phyloP scores from a whole-genome alignment of 1,140 invertebrate species.

The Eurosta solidaginis region DNA sequence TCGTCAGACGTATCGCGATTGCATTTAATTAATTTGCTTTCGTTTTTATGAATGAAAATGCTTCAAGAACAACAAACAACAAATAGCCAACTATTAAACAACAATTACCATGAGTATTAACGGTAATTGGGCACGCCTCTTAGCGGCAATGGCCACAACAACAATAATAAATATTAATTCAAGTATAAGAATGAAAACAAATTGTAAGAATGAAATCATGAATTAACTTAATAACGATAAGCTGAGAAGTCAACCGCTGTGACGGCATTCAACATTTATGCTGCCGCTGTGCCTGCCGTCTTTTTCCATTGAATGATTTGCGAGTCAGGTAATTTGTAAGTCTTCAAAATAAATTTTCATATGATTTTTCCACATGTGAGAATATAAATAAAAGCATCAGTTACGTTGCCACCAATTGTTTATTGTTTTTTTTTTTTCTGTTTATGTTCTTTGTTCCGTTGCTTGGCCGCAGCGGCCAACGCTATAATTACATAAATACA shows the following conservation, averaged over 20 bases:
- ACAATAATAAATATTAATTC: background rate
- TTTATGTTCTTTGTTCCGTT: background rate
- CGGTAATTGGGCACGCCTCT: constrained; percentile 9
- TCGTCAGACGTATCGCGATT: background rate
- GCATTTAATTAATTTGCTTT: background rate
- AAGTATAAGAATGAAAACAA: too few relatives aligned
- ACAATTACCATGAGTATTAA: background rate
- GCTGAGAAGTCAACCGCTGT: background rate
- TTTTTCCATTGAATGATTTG: too few relatives aligned
- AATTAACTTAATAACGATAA: background rate
- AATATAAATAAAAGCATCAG: too few relatives aligned
- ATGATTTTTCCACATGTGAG: too few relatives aligned
- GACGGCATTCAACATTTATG: background rate
- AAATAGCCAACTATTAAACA: background rate
- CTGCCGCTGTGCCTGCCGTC: background rate
- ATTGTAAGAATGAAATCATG: background rate
- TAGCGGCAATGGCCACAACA: background rate
- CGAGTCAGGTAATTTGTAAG: too few relatives aligned
- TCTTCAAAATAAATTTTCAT: too few relatives aligned
- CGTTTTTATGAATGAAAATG: constrained; percentile 14
- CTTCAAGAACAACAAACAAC: background rate
- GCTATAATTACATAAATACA: constrained; percentile 17
- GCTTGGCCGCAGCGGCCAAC: background rate
- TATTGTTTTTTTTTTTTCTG: background rate
- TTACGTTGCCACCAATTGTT: background rate